Evolutionary conservation across 2,797 vertebrate species (phyloP).

Genomic region (Onychomys arenicola): DNA sequence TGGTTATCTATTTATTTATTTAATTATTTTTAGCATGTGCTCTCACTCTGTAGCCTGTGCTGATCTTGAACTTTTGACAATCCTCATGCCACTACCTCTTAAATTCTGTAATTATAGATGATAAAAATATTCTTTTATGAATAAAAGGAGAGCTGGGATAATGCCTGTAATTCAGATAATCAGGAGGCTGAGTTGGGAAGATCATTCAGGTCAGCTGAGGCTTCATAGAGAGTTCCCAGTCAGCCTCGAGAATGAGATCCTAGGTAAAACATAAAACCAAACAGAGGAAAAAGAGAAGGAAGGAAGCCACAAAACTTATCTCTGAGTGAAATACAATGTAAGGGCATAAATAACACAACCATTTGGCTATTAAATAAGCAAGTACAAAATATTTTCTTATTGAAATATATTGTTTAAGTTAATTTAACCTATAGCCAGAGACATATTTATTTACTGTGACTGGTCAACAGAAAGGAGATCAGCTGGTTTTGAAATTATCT

Average conservation of each 20-base stretch:
- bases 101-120: not conserved
- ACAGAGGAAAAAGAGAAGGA: not conserved
- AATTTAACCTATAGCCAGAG: constrained; percentile 58
- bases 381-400: constrained; percentile 70
- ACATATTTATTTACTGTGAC: constrained; percentile 65
- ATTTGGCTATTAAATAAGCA: constrained; percentile 70
- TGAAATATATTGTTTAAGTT: constrained; percentile 70
- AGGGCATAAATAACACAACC: not conserved
- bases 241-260: not conserved
- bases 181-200: not conserved
- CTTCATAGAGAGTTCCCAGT: not conserved
- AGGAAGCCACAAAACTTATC: not conserved
- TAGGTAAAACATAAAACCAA: not conserved
- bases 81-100: no score
- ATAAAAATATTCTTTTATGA: not conserved
- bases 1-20: not conserved
- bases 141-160: not conserved
- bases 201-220: not conserved
- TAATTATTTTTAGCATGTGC: not conserved
- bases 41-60: not conserved
- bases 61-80: not conserved
- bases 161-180: not conserved
- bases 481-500: not conserved
- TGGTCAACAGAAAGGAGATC: constrained; percentile 28
- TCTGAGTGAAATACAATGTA: not conserved